Base-by-base conservation (phyloP, 2,113 vertebrate species). In the Micronycteris hirsuta region DNA sequence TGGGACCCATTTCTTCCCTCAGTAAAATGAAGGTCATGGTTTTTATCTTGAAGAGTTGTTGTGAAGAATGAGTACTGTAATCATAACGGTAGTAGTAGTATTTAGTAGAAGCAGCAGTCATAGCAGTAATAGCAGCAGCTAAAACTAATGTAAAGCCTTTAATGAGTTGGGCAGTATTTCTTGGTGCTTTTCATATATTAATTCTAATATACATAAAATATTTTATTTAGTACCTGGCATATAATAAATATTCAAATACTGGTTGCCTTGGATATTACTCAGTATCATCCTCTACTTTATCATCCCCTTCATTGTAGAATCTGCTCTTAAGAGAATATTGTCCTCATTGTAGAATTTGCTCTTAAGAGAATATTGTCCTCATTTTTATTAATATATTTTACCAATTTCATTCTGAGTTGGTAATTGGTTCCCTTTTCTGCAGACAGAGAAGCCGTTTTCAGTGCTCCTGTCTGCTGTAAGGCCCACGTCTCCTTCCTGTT, bases 41-140 rank as follows among this genome's bases (percentile, higher is more conserved):
- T 89, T 96, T 76, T 56, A 93, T n/a, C 5, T 87, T 83, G 82
- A 88, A 96, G 61, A 83, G 45, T 45, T 63, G 54, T 81, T 54
- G 19, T 95, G 26, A 74, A 96, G 56, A 92, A 76, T 67, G 90
- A 92, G 41, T 88, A 28, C 3, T 74, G 4, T 81, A n/a, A 41
- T 86, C 83, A 33, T 78, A 86, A 56, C 8, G 54, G n/a, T 54
- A 5, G 26, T 81, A 11, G 45, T 47, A 43, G 41, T 54, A 61
- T 12, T 61, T 28, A 67, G 36, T 6, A 58, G 16, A 14, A 68
- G 7, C 56, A 56, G 43, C 15, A 36, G 3, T 43, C 76, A 11
- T 41, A 54, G 33, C 73, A 85, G 24, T 87, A 78, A 36, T 26
- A 65, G 10, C 19, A 87, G n/a, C 26, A 87, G 5, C 36, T 83